Percentiles rank a stretch among this genome's conserved stretches.
These are phyloP conservation scores for Acarapis woodi DNA, from an alignment of 1,140 invertebrate genomes.

Conservation along the genomic window DNA sequence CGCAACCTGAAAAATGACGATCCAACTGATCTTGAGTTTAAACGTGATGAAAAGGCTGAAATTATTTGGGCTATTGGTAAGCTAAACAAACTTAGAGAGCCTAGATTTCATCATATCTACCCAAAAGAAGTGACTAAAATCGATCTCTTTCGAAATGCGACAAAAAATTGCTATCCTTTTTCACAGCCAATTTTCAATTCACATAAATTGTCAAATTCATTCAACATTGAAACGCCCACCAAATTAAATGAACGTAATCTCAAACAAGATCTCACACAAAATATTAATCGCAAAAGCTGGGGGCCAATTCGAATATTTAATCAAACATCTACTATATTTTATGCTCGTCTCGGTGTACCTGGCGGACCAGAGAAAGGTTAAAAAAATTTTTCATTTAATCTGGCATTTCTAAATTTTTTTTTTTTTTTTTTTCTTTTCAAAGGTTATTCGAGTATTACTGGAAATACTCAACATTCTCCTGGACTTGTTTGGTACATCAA, in stretches of 20 bases:
- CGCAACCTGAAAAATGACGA: slow-evolving; percentile 35
- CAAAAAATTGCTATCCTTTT: slow-evolving; percentile 17
- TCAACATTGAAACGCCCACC: not conserved
- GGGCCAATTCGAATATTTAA: slow-evolving; percentile 42
- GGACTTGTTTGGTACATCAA: slow-evolving; percentile 75
- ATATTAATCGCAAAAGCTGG: slow-evolving; percentile 28
- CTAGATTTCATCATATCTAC: slow-evolving; percentile 50
- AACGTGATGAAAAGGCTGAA: slow-evolving; percentile 29
- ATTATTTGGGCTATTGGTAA: slow-evolving; percentile 58
- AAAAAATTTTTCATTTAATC: too few relatives aligned
- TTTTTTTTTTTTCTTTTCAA: too few relatives aligned
- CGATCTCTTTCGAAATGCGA: slow-evolving; percentile 26
- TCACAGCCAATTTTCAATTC: slow-evolving; percentile 8
- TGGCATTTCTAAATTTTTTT: too few relatives aligned
- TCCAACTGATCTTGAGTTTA: slow-evolving; percentile 39
- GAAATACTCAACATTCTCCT: slow-evolving; percentile 41
- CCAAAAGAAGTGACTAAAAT: slow-evolving; percentile 34
- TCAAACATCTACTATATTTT: slow-evolving; percentile 38
- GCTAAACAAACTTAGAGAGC: slow-evolving; percentile 42
- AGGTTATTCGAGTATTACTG: slow-evolving; percentile 45
- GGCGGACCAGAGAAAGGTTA: too few relatives aligned
- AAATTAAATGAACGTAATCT: not conserved
- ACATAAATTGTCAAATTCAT: not conserved
- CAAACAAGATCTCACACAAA: not conserved
- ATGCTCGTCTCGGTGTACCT: slow-evolving; percentile 43